Base-by-base conservation (phyloP, 2,113 vertebrate genomes). In the Gymnarchus niloticus region DNA sequence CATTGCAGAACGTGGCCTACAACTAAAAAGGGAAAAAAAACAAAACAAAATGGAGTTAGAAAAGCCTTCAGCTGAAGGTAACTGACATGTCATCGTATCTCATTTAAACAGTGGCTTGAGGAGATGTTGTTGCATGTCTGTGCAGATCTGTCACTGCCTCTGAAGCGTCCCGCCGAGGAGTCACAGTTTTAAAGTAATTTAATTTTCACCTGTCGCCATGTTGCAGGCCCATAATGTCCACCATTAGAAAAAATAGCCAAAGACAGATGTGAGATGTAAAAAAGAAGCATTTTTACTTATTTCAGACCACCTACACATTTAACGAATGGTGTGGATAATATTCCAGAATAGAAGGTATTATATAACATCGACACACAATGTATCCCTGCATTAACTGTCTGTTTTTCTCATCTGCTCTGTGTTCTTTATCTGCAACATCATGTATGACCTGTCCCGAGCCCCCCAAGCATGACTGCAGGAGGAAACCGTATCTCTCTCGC, bases 11-110 rank as follows among this genome's bases (percentile, higher is more conserved):
- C 83, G 84, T 86, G 61, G 82, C 84, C 84, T 69, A 83, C 87
- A 81, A 9, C 87, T 84, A 87, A 87, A 77, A 88, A 33, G 33
- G 25, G 41, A 25, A 61, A 84, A 51, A 81, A 65, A 83, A 86
- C 85, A 21, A 83, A 69, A 57, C 52, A 46, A 82, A 82, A 81
- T 23, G 44, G 49, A 52, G 59, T 49, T 33, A 48, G 46, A 61
- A 83, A 86, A 51, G 87, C 84, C 87, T 76, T 57, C 86, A 88
- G 87, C 85, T 85, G 87, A 73, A 86, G 88, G 87, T 87, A 84
- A 14, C 88, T 87, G 90, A 89, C 84, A 89, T 89, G 85, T 88
- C 83, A 87, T 91, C 81, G 87, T 85, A 54, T 90, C 84, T 88
- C 89, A 90, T 90, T 90, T 88, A 88, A 90, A 88, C 77, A 56